These are phyloP conservation scores for Anhinga rufa DNA, from an alignment of 2,113 vertebrate genomes.

Conservation along the genomic window DNA sequence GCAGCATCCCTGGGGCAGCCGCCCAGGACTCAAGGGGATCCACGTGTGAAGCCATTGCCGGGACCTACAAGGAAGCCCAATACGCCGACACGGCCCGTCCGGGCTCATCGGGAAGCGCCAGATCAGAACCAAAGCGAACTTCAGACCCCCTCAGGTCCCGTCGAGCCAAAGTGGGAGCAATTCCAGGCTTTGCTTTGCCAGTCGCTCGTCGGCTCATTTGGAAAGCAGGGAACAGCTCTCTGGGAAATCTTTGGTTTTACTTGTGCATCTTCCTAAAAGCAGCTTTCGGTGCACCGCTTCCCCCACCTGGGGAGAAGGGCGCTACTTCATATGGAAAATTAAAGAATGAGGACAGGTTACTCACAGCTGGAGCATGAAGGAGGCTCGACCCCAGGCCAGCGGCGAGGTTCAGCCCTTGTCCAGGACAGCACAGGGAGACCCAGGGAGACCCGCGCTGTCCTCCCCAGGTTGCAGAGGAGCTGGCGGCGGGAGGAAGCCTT, in stretches of 20 bases:
- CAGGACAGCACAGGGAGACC: too few species aligned
- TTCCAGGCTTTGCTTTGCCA: not conserved
- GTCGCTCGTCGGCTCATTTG: not conserved
- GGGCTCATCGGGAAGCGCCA: not conserved
- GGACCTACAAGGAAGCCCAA: not conserved
- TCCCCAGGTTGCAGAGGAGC: not conserved
- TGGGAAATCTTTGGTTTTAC: not conserved
- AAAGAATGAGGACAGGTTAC: not conserved
- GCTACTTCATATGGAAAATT: not conserved
- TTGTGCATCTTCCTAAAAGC: not conserved
- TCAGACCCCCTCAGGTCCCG: not conserved
- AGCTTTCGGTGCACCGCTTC: not conserved
- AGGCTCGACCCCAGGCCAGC: not conserved
- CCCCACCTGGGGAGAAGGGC: not conserved
- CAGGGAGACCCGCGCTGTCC: not conserved
- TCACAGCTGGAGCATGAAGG: not conserved
- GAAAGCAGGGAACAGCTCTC: not conserved
- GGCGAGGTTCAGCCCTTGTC: not conserved
- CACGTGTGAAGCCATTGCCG: accelerated
- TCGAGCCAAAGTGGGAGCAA: accelerated
- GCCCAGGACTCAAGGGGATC: not conserved
- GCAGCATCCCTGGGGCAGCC: not conserved
- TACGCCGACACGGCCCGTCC: not conserved
- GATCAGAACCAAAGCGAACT: not conserved
- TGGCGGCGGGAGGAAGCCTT: not conserved